Percentiles rank a stretch among this genome's conserved stretches.
Evolutionary conservation across 2,113 vertebrate genomes (phyloP).

Genomic region (Pedionomus torquatus): DNA sequence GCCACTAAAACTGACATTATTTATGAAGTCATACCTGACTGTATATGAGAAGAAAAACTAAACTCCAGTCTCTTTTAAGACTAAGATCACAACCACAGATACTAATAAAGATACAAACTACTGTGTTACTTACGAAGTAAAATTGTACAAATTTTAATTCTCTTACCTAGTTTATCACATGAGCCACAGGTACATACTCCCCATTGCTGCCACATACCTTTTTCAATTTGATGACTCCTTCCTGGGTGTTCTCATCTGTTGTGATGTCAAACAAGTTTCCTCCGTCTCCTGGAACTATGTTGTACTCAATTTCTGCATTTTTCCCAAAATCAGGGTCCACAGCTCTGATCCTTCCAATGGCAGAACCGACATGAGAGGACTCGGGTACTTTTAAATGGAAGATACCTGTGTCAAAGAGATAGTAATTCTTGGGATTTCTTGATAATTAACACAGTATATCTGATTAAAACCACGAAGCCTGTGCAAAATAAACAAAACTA

Average conservation of each 20-base stretch:
- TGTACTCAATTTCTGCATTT: slow-evolving; percentile 96
- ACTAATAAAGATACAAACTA: not conserved
- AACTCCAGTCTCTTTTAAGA: not conserved
- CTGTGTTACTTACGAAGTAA: not conserved
- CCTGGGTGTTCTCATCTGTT: slow-evolving; percentile 93
- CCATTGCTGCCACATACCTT: slow-evolving; percentile 74
- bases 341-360: slow-evolving; percentile 93
- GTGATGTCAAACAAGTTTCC: slow-evolving; percentile 93
- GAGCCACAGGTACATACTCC: not conserved
- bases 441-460: not conserved
- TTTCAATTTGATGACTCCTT: slow-evolving; percentile 92
- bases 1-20: not conserved
- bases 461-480: not conserved
- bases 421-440: not conserved
- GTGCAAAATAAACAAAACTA: not conserved
- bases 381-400: slow-evolving; percentile 96
- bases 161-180: not conserved
- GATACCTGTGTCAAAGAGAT: slow-evolving; percentile 82
- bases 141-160: not conserved
- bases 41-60: not conserved
- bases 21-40: not conserved
- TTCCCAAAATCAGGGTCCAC: slow-evolving; percentile 93
- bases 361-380: slow-evolving; percentile 87
- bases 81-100: not conserved
- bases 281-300: slow-evolving; percentile 94